phyloP scores from a whole-genome alignment of 2,113 vertebrate genomes.

The Brienomyrus brachyistius region DNA sequence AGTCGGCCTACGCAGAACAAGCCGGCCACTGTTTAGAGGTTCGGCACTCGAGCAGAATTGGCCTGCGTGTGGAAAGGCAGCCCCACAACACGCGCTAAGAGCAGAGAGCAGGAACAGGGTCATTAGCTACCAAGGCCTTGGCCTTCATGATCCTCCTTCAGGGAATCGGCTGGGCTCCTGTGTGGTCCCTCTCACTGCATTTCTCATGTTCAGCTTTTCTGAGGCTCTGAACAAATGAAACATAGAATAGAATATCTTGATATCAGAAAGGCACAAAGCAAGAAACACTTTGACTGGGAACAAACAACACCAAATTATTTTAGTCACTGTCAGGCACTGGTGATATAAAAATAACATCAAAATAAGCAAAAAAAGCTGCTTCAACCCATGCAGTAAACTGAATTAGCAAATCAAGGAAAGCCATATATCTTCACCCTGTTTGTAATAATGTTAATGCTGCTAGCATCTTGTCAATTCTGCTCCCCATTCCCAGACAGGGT shows the following conservation, averaged over 20 bases:
- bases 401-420: not conserved
- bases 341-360: not conserved
- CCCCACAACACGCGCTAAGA: not conserved
- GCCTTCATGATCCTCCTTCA: not conserved
- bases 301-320: not conserved
- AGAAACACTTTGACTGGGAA: not conserved
- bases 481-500: not conserved
- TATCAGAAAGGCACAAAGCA: not conserved
- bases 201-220: not conserved
- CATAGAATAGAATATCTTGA: not conserved
- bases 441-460: not conserved
- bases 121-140: not conserved
- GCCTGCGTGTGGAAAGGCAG: not conserved
- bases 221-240: not conserved
- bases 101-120: not conserved
- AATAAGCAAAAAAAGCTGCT: not conserved
- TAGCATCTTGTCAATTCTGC: not conserved
- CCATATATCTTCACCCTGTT: not conserved
- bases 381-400: not conserved
- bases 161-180: not conserved
- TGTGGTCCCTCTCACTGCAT: not conserved
- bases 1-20: constrained; percentile 8
- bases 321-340: not conserved
- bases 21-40: constrained; percentile 6
- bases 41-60: not conserved